These are phyloP conservation scores for Atrina japonica DNA, from an alignment of 2,888 invertebrate species.

Conservation along the genomic window DNA sequence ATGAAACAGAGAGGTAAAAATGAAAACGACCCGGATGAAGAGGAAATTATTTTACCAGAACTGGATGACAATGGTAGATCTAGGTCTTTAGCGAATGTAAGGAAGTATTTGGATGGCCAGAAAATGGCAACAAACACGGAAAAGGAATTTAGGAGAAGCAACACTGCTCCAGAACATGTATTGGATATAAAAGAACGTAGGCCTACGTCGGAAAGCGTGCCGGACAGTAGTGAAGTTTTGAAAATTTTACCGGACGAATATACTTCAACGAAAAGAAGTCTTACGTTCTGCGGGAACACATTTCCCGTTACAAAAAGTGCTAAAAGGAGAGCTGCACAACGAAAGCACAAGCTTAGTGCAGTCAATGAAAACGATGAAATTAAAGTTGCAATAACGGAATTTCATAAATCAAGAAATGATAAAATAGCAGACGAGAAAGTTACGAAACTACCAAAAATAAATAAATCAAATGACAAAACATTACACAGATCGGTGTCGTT, in stretches of 20 bases:
- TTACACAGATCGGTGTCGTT: not conserved
- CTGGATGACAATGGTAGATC: too few relatives aligned
- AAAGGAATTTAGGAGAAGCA: conserved; percentile 1
- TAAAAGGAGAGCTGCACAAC: conserved; percentile 4
- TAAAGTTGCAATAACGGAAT: not conserved
- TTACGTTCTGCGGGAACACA: conserved; percentile 28
- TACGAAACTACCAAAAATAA: not conserved
- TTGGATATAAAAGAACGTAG: not conserved
- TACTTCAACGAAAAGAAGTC: conserved; percentile 7
- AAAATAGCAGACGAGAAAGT: not conserved
- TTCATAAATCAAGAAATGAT: not conserved
- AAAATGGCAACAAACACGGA: not conserved
- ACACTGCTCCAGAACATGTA: conserved; percentile 20
- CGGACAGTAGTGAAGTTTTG: not conserved
- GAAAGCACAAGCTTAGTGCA: not conserved
- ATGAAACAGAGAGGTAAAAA: conserved; percentile 47
- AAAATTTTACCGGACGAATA: not conserved
- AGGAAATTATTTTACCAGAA: not conserved
- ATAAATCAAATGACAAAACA: not conserved
- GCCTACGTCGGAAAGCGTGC: too few relatives aligned
- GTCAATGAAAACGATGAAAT: conserved; percentile 4
- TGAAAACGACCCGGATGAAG: not conserved
- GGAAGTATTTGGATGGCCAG: not conserved
- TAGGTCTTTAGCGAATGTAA: not conserved
- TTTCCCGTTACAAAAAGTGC: conserved; percentile 34